A percentile compares a stretch with the other conserved stretches of the same genome.
These are phyloP conservation scores for Amiota mariae DNA, from an alignment of 2,888 invertebrate genomes.

Conservation along the genomic window DNA sequence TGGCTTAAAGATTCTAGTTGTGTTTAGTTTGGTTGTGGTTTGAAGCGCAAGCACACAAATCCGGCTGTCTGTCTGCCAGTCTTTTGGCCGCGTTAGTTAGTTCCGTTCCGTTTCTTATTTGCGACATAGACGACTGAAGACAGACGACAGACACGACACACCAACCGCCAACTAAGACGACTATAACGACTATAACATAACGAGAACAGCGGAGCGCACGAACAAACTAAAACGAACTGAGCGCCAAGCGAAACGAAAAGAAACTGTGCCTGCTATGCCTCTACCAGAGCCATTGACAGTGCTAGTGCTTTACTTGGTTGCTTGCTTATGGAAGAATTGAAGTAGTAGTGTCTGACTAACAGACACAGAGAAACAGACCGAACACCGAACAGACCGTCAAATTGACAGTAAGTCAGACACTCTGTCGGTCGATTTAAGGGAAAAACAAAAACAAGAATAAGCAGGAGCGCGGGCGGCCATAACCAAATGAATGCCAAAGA, in stretches of 20 bases:
- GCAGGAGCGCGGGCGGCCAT: too few species aligned
- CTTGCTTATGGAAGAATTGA: too few species aligned
- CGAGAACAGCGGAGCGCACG: constrained; percentile 53
- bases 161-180: constrained; percentile 50
- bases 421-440: too few species aligned
- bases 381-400: too few species aligned
- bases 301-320: too few species aligned
- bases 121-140: constrained; percentile 45
- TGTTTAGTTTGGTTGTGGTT: constrained; percentile 6
- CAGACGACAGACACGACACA: constrained; percentile 48
- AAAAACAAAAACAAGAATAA: too few species aligned
- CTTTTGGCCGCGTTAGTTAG: constrained; percentile 40
- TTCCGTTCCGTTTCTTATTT: constrained; percentile 51
- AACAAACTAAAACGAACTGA: constrained; percentile 52
- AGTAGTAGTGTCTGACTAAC: too few species aligned
- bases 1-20: constrained; percentile 9
- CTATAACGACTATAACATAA: constrained; percentile 40
- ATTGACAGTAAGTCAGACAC: too few species aligned
- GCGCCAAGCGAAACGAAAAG: constrained; percentile 22
- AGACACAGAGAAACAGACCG: too few species aligned
- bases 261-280: neutral
- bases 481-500: too few species aligned
- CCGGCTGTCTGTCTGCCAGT: constrained; percentile 1
- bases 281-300: too few species aligned
- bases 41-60: constrained; percentile 11